Conservation (phyloP, 2,113 vertebrate species). For the Empidonax traillii region DNA sequence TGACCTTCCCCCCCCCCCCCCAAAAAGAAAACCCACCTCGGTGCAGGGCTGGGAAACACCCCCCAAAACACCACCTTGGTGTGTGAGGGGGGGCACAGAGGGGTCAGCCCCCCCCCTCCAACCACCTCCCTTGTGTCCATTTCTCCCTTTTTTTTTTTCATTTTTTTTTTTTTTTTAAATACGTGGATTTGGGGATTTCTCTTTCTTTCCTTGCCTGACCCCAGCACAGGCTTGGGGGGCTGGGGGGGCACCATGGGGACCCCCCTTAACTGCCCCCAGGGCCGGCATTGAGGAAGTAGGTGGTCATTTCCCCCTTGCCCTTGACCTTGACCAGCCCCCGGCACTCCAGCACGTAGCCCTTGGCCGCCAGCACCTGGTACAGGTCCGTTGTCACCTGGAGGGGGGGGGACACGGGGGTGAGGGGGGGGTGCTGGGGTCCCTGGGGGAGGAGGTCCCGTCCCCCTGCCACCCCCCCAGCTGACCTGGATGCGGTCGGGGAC, state of each 20-base stretch:
- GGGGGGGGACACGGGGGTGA: accelerated
- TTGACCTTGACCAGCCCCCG: slow-evolving; percentile 95
- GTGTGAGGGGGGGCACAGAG: neutral
- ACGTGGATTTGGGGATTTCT: neutral
- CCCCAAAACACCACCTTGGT: neutral
- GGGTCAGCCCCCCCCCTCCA: neutral
- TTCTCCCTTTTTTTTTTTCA: neutral
- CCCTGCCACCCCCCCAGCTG: neutral
- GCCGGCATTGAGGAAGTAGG: slow-evolving; percentile 93
- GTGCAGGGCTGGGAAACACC: neutral
- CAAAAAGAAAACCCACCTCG: neutral
- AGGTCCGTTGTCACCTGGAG: slow-evolving; percentile 92
- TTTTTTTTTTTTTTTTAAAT: neutral
- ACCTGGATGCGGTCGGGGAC: slow-evolving; percentile 94
- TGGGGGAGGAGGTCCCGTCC: accelerated
- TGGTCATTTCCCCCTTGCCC: slow-evolving; percentile 98
- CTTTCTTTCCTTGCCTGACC: neutral
- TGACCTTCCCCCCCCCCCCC: neutral
- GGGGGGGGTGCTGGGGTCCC: accelerated
- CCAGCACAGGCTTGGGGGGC: neutral
- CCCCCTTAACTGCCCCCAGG: slow-evolving; percentile 87
- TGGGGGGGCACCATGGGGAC: neutral
- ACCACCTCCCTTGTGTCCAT: neutral
- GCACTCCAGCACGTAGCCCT: slow-evolving; percentile 90
- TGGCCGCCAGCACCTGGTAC: slow-evolving; percentile 88